Evolutionary conservation across 2,113 vertebrate species (phyloP).

Genomic region (Calidris pugnax): DNA sequence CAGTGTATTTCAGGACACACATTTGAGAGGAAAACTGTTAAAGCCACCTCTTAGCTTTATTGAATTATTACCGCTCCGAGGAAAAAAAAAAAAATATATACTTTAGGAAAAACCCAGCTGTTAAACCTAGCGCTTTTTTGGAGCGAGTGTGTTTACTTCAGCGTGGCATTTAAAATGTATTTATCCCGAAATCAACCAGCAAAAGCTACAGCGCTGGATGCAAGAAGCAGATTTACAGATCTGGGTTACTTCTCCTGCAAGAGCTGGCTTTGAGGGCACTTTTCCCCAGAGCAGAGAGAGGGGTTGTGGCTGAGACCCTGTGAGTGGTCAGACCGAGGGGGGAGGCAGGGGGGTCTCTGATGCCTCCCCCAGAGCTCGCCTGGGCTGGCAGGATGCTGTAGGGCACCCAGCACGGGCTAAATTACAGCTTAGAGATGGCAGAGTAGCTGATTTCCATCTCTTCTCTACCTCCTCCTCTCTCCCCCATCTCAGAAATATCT

Average conservation of each 20-base stretch:
- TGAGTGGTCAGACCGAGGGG: fast-evolving
- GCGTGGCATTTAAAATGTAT: neutral
- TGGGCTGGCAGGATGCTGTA: neutral
- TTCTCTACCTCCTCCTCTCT: neutral
- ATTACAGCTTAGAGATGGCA: neutral
- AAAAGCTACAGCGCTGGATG: neutral
- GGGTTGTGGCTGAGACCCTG: neutral
- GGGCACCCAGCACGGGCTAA: neutral
- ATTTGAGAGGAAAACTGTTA: constrained; percentile 26
- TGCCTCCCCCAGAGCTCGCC: fast-evolving
- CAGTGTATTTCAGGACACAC: constrained; percentile 6
- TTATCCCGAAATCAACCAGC: constrained; percentile 24
- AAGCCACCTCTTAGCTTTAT: constrained; percentile 44
- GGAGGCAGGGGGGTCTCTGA: fast-evolving
- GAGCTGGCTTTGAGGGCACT: neutral
- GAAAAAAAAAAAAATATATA: neutral
- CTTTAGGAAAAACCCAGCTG: constrained; percentile 15
- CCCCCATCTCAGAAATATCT: neutral
- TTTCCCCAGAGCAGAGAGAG: neutral
- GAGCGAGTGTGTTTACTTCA: neutral
- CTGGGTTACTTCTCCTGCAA: neutral
- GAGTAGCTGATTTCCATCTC: neutral
- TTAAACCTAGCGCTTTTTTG: neutral
- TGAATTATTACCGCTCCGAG: constrained; percentile 61
- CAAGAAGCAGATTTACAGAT: neutral